Evolutionary conservation across 1,140 invertebrate species (phyloP).

Genomic region (Drosophila mayri): DNA sequence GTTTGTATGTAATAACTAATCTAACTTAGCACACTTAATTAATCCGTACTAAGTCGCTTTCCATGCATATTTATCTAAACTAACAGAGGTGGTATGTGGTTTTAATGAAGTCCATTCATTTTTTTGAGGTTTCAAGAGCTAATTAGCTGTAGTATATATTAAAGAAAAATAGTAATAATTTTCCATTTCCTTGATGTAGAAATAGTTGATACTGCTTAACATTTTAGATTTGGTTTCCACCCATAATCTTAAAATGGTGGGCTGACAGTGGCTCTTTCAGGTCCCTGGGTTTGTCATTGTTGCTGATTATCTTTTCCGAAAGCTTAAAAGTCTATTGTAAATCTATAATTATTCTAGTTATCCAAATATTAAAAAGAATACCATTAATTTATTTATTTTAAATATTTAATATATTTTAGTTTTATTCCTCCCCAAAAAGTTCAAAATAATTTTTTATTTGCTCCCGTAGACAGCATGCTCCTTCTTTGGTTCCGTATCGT

Average conservation of each 20-base stretch:
- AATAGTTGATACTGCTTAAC: neutral
- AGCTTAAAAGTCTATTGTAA: neutral
- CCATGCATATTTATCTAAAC: constrained; percentile 21
- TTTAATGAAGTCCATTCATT: neutral
- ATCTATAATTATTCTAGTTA: neutral
- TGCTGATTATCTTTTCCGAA: neutral
- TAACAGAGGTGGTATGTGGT: constrained; percentile 22
- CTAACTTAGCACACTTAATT: neutral
- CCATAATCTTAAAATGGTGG: neutral
- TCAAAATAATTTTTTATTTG: neutral
- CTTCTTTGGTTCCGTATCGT: constrained; percentile 15
- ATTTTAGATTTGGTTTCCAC: neutral
- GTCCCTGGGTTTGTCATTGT: neutral
- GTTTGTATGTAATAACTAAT: constrained; percentile 29
- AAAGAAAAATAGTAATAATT: neutral
- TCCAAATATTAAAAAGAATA: neutral
- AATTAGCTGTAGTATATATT: neutral
- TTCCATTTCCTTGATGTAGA: neutral
- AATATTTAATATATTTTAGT: neutral
- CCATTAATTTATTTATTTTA: neutral
- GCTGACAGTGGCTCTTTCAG: neutral
- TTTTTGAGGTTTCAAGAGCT: neutral
- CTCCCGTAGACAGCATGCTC: constrained; percentile 27
- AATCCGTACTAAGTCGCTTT: constrained; percentile 36
- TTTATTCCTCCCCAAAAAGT: neutral